Conservation (phyloP, 2,113 vertebrate species). For the Scomber japonicus region DNA sequence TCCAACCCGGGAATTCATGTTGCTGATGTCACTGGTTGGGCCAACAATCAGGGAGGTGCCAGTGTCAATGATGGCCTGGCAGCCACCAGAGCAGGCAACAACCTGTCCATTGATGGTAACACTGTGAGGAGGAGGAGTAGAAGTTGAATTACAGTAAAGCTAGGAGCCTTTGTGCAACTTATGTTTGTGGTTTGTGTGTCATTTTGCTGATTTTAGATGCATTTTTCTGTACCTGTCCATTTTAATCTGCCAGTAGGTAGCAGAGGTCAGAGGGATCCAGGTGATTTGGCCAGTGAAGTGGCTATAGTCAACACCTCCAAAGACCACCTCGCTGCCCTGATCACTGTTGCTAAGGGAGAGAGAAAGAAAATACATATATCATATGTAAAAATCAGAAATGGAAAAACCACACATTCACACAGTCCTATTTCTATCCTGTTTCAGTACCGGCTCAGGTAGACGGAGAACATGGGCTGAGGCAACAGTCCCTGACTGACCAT, state of each 20-base stretch:
- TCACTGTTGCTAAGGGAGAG: conserved; percentile 53
- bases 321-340: conserved; percentile 80
- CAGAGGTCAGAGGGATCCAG: conserved; percentile 83
- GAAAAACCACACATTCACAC: background rate
- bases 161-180: background rate
- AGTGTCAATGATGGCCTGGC: conserved; percentile 81
- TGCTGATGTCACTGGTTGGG: conserved; percentile 71
- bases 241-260: conserved; percentile 86
- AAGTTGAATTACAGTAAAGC: background rate
- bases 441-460: conserved; percentile 77
- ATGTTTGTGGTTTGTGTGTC: background rate
- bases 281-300: conserved; percentile 77
- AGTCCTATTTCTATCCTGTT: conserved; percentile 1
- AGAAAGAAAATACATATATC: background rate
- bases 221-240: conserved; percentile 82
- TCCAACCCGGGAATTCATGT: conserved; percentile 75
- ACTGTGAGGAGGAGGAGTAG: conserved; percentile 45
- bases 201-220: background rate
- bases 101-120: conserved; percentile 76
- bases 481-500: conserved; percentile 70
- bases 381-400: background rate
- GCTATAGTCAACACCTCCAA: conserved; percentile 78
- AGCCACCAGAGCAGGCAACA: conserved; percentile 73
- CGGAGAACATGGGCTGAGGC: conserved; percentile 65
- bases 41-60: conserved; percentile 81